phyloP scores from a whole-genome alignment of 37 sponge, comb jelly and placozoan genomes.

The Geodia barretti region DNA sequence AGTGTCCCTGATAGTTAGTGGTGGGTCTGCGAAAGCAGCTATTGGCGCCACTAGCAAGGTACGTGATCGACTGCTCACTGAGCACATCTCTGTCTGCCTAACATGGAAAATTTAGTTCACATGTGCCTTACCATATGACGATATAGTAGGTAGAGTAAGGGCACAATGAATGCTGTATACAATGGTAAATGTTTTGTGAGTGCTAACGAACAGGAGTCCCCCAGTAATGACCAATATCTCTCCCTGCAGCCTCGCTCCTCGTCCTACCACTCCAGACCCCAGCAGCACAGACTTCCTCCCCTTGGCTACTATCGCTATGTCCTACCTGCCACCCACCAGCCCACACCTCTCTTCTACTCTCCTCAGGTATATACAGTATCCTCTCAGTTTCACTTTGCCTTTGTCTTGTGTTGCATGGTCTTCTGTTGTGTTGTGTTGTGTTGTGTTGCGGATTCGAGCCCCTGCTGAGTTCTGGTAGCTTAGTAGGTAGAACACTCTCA shows the following conservation, averaged over 20 bases:
- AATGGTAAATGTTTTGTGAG: background rate
- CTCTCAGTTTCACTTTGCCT: background rate
- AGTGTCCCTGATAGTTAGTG: background rate
- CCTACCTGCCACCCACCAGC: background rate
- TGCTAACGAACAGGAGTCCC: no score
- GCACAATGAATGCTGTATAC: background rate
- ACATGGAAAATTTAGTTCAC: no score
- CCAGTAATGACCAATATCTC: no score
- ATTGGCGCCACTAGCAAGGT: background rate
- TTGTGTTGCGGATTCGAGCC: no score
- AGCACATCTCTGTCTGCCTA: no score
- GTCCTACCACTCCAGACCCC: slow-evolving; percentile 9
- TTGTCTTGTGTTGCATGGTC: no score
- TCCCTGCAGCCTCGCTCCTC: slow-evolving; percentile 6
- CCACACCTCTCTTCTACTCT: slow-evolving; percentile 8
- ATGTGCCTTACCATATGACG: background rate
- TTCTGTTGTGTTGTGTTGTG: no score
- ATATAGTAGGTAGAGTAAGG: background rate
- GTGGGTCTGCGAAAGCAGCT: background rate
- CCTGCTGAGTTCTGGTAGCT: no score
- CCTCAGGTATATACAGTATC: background rate
- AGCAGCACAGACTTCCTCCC: slow-evolving; percentile 8
- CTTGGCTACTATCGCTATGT: slow-evolving; percentile 16
- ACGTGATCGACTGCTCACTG: no score
- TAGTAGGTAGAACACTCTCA: no score